phyloP scores from a whole-genome alignment of 2,888 invertebrate species.

The Psylliodes chrysocephalus region DNA sequence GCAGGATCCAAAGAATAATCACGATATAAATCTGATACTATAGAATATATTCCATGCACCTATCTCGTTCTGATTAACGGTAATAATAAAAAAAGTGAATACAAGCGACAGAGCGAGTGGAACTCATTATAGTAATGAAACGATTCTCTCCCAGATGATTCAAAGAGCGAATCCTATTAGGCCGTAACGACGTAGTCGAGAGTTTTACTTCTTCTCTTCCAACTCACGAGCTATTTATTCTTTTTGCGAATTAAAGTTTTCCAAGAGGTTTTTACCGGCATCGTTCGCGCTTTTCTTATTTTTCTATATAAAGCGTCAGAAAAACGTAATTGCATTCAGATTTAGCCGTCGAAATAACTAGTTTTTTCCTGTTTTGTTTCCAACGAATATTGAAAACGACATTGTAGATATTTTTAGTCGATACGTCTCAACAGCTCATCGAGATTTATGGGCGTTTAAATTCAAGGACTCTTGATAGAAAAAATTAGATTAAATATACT shows the following conservation, averaged over 20 bases:
- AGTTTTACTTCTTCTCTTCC: constrained; percentile 39
- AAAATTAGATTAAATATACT: too few species aligned
- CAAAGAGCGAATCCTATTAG: constrained; percentile 58
- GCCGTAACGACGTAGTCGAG: constrained; percentile 54
- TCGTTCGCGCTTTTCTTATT: constrained; percentile 30
- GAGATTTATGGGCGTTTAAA: too few species aligned
- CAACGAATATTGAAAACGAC: constrained; percentile 2
- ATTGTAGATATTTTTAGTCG: constrained; percentile 15
- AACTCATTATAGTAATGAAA: constrained; percentile 60
- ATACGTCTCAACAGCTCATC: constrained; percentile 5
- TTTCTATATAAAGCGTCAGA: constrained; percentile 29
- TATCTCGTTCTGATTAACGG: too few species aligned
- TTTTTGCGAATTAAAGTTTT: constrained; percentile 42
- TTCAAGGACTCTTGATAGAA: too few species aligned
- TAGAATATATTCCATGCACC: too few species aligned
- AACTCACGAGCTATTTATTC: constrained; percentile 40
- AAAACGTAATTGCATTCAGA: constrained; percentile 40
- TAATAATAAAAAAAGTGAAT: constrained; percentile 51
- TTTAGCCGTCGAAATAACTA: constrained; percentile 30
- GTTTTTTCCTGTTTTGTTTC: constrained; percentile 19
- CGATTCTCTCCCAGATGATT: constrained; percentile 56
- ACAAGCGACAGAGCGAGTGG: constrained; percentile 54
- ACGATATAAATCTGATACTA: too few species aligned
- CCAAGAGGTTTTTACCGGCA: constrained; percentile 35
- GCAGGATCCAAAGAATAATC: too few species aligned